A percentile compares a stretch with the other conserved stretches of the same genome.
phyloP scores from a whole-genome alignment of 92 coral and sea anemone species.

The Palythoa heliodiscus region DNA sequence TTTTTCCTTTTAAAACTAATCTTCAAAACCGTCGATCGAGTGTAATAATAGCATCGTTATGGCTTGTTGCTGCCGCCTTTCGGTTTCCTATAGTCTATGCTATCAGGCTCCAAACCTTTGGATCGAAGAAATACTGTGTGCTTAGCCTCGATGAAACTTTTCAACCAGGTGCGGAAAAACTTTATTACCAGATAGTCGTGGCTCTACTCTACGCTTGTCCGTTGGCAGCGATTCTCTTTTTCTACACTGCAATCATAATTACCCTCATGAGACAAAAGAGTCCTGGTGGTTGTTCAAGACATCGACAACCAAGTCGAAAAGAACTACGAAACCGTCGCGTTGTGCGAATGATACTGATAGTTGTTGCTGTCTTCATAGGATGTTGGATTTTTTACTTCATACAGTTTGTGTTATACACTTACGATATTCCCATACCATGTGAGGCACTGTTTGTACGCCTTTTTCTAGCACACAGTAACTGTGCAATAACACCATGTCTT shows the following conservation, averaged over 20 bases:
- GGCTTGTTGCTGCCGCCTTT: constrained; percentile 52
- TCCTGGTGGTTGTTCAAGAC: constrained; percentile 32
- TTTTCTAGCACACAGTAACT: constrained; percentile 63
- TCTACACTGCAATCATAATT: constrained; percentile 59
- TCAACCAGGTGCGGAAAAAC: constrained; percentile 49
- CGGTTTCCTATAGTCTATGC: constrained; percentile 65
- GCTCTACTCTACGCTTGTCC: constrained; percentile 61
- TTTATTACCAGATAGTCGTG: constrained; percentile 50
- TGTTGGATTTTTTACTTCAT: constrained; percentile 75
- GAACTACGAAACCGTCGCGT: constrained; percentile 59
- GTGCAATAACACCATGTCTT: constrained; percentile 66
- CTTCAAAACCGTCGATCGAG: constrained; percentile 43
- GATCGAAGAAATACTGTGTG: constrained; percentile 41
- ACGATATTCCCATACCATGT: constrained; percentile 50
- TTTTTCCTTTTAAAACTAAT: constrained; percentile 53
- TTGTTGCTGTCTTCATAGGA: constrained; percentile 55
- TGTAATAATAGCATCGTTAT: constrained; percentile 39
- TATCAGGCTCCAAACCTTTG: constrained; percentile 12
- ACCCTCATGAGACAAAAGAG: constrained; percentile 39
- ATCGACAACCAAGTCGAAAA: constrained; percentile 24
- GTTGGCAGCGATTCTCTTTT: constrained; percentile 40
- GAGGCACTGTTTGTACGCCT: constrained; percentile 56
- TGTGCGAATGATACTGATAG: constrained; percentile 61
- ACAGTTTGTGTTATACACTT: constrained; percentile 49
- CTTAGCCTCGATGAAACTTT: constrained; percentile 47